phyloP scores from a whole-genome alignment of 2,113 vertebrate genomes.

The Cololabis saira region DNA sequence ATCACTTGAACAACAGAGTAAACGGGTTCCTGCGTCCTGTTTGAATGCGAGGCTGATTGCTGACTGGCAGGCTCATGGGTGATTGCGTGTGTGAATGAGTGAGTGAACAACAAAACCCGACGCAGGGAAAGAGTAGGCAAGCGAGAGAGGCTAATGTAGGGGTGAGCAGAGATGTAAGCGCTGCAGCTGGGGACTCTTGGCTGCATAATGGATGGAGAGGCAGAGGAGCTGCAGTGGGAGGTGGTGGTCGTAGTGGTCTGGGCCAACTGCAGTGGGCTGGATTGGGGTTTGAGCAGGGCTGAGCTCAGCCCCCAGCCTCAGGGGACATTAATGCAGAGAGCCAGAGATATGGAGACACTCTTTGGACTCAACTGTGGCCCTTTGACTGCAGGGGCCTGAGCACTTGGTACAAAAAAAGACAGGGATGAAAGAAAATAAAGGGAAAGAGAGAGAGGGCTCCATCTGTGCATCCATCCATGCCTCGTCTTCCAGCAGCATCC shows the following conservation, averaged over 20 bases:
- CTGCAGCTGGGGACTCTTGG: slow-evolving; percentile 56
- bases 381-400: slow-evolving; percentile 58
- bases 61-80: slow-evolving; percentile 34
- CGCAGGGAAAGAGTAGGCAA: slow-evolving; percentile 23
- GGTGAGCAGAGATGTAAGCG: slow-evolving; percentile 45
- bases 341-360: slow-evolving; percentile 66
- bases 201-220: slow-evolving; percentile 71
- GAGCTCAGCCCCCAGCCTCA: slow-evolving; percentile 53
- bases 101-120: slow-evolving; percentile 38
- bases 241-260: slow-evolving; percentile 39
- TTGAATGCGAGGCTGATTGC: slow-evolving; percentile 40
- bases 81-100: slow-evolving; percentile 53
- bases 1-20: slow-evolving; percentile 87
- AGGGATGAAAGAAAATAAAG: slow-evolving; percentile 38
- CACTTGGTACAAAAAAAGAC: slow-evolving; percentile 28
- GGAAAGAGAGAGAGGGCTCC: slow-evolving; percentile 32
- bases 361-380: slow-evolving; percentile 58
- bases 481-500: slow-evolving; percentile 13
- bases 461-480: slow-evolving; percentile 34
- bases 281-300: slow-evolving; percentile 38
- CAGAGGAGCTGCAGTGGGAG: slow-evolving; percentile 36
- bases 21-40: slow-evolving; percentile 57
- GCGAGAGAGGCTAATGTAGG: slow-evolving; percentile 37
- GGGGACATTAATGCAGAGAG: slow-evolving; percentile 78
- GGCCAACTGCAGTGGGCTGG: slow-evolving; percentile 38